Conservation (phyloP, 2,888 invertebrate species). For the Nemapogon koenigi region DNA sequence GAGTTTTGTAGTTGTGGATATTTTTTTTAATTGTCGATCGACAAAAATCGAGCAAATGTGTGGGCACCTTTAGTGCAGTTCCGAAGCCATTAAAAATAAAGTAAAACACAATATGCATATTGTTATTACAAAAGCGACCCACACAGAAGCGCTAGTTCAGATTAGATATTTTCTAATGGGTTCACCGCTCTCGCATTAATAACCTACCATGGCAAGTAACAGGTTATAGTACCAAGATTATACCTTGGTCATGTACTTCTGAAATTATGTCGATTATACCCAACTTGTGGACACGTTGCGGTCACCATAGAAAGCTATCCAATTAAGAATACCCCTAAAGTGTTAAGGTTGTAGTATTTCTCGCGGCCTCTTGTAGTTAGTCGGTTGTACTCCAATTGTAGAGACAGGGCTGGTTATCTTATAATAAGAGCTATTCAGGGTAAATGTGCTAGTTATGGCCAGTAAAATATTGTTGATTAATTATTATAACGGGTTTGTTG, state of each 20-base stretch:
- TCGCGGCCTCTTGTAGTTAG: constrained; percentile 8
- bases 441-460: too few species aligned
- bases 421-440: constrained; percentile 21
- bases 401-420: constrained; percentile 21
- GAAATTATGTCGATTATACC: constrained; percentile 13
- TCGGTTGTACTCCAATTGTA: constrained; percentile 17
- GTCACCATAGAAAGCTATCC: constrained; percentile 9
- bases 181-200: constrained; percentile 27
- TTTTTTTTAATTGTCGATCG: too few species aligned
- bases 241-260: neutral
- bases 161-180: constrained; percentile 36
- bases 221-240: constrained; percentile 2
- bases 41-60: too few species aligned
- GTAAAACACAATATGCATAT: neutral
- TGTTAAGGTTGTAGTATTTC: constrained; percentile 8
- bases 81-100: too few species aligned
- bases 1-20: too few species aligned
- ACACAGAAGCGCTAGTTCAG: constrained; percentile 31
- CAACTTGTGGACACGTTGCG: constrained; percentile 12
- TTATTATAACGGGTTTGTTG: too few species aligned
- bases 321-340: constrained; percentile 3
- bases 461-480: too few species aligned
- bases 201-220: constrained; percentile 16
- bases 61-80: too few species aligned
- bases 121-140: constrained; percentile 16